These are phyloP conservation scores for Aphrophora alni DNA, from an alignment of 2,888 invertebrate species.

Conservation along the genomic window DNA sequence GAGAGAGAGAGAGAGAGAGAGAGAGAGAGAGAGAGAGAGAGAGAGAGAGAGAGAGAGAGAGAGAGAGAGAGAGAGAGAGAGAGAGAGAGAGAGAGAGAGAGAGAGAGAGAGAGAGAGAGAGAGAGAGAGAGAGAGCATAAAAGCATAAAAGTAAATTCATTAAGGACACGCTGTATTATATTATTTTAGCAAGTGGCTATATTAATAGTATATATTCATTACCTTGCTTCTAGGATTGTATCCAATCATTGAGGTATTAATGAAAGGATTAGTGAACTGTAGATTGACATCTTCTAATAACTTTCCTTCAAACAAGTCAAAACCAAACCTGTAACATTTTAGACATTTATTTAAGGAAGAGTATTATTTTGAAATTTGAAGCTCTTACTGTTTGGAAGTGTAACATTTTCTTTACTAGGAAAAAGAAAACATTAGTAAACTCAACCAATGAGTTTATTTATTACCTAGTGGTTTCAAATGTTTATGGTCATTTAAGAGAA, in stretches of 20 bases:
- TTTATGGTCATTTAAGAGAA: no score
- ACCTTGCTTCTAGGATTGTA: conserved; percentile 83
- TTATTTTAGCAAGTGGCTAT: no score
- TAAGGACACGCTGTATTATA: no score
- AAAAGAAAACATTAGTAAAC: no score
- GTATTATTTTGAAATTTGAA: no score
- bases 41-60: neutral
- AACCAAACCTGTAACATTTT: conserved; percentile 67
- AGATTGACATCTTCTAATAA: conserved; percentile 73
- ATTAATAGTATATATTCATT: no score
- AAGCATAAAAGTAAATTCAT: no score
- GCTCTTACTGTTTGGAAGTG: no score
- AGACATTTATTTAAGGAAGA: neutral
- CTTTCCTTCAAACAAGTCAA: conserved; percentile 87
- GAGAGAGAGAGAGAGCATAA: no score
- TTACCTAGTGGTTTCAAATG: no score
- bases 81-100: neutral
- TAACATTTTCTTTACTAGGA: no score
- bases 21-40: neutral
- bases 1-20: neutral
- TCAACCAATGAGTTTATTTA: no score
- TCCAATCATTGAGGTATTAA: conserved; percentile 88
- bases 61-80: neutral
- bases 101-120: neutral
- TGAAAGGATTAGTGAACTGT: conserved; percentile 91